Evolutionary conservation across 2,797 vertebrate species (phyloP).

Genomic region (Neostethus bicornis): DNA sequence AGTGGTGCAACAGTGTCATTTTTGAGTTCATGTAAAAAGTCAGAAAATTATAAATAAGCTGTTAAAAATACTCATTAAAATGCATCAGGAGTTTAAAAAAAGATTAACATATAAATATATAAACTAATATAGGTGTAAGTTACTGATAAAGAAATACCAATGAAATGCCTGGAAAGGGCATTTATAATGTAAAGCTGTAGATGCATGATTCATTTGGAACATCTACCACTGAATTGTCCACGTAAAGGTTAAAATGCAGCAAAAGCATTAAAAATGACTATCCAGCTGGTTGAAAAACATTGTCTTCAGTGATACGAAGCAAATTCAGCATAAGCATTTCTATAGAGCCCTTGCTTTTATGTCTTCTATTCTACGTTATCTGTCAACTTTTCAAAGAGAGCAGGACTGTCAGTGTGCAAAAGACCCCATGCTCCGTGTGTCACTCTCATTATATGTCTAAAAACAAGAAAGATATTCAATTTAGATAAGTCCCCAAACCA

Average conservation of each 20-base stretch:
- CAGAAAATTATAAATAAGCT: conserved; percentile 23
- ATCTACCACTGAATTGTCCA: conserved; percentile 8
- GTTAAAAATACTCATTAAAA: conserved; percentile 14
- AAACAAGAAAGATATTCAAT: conserved; percentile 86
- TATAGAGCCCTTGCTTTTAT: conserved; percentile 69
- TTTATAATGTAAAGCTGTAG: conserved; percentile 14
- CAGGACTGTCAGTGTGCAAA: conserved; percentile 66
- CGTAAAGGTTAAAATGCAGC: background rate
- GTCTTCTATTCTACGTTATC: conserved; percentile 77
- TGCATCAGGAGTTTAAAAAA: conserved; percentile 4
- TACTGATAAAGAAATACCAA: background rate
- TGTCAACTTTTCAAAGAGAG: conserved; percentile 79
- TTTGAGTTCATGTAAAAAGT: conserved; percentile 41
- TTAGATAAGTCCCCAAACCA: conserved; percentile 81
- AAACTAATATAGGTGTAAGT: background rate
- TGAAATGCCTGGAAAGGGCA: background rate
- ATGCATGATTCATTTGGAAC: conserved; percentile 14
- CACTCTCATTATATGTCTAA: conserved; percentile 79
- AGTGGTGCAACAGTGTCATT: conserved; percentile 56
- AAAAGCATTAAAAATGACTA: conserved; percentile 43
- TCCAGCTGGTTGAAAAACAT: conserved; percentile 68
- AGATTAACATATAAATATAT: background rate
- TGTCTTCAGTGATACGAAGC: conserved; percentile 72
- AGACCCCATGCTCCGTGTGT: conserved; percentile 72
- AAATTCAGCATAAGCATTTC: conserved; percentile 59